Evolutionary conservation across 2,888 invertebrate genomes (phyloP), one percentile per base, ranked within the genome.

Genomic region (Brachynemurus nebulosus): DNA sequence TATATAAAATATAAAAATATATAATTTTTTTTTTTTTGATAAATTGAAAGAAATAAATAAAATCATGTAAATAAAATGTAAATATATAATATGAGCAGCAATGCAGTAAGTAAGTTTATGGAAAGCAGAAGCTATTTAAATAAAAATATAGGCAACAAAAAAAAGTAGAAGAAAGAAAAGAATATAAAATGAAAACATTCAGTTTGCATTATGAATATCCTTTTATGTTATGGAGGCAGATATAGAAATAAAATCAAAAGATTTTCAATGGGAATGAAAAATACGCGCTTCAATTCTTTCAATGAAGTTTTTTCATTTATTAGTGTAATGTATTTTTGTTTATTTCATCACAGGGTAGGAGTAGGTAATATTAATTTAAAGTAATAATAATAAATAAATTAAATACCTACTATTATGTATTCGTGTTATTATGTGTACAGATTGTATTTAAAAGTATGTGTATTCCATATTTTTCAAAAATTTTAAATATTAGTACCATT

Each of bases 11-110:
- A n/a, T n/a, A n/a, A n/a, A n/a, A n/a, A n/a, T n/a, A n/a, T n/a
- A n/a, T n/a, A n/a, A n/a, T n/a, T n/a, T n/a, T n/a, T n/a, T n/a
- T 65, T 65, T 43, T 65, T 63, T 54, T 64, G 64, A 49, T 60
- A 30, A 30, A 30, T 30, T 30, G 30, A 30, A 30, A 30, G 30
- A 30, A 30, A 14, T 30, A 30, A 30, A 30, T 30, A 30, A 30
- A 30, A 30, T 30, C 6, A 30, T 30, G n/a, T 30, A 30, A 30
- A 30, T 30, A n/a, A n/a, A n/a, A n/a, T n/a, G n/a, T n/a, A n/a
- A n/a, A n/a, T n/a, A n/a, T n/a, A n/a, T n/a, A n/a, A n/a, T n/a
- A n/a, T n/a, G n/a, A n/a, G n/a, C n/a, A n/a, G n/a, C n/a, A n/a
- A n/a, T n/a, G n/a, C n/a, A n/a, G n/a, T n/a, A n/a, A n/a, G n/a